phyloP scores from a whole-genome alignment of 1,140 invertebrate species.

The Trypoxylus dichotomus region DNA sequence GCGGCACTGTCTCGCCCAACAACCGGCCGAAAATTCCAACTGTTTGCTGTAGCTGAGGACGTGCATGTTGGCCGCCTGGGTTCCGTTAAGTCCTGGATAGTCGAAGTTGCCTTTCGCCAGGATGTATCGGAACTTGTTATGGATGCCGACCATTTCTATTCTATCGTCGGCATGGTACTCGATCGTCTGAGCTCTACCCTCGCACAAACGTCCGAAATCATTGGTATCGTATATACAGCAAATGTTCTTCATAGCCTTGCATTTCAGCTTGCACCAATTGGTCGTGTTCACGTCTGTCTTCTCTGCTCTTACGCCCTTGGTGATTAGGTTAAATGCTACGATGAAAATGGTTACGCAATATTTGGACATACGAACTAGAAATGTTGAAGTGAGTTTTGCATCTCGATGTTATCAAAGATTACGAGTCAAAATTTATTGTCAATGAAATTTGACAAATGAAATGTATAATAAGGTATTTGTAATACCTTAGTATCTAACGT shows the following conservation, averaged over 20 bases:
- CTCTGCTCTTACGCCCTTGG: too few species aligned
- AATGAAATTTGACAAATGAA: too few species aligned
- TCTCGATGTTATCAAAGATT: too few species aligned
- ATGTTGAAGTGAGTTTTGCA: too few species aligned
- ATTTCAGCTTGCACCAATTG: background rate
- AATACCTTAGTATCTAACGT: too few species aligned
- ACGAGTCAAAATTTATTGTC: too few species aligned
- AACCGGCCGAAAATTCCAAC: background rate
- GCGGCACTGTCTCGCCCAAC: conserved; percentile 10
- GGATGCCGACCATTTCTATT: background rate
- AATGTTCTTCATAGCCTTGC: background rate
- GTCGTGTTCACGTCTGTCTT: background rate
- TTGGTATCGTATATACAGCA: background rate
- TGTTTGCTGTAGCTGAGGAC: conserved; percentile 6
- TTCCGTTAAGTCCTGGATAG: background rate
- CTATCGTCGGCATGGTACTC: background rate
- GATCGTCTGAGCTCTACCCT: background rate
- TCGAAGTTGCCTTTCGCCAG: background rate
- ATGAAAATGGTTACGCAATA: too few species aligned
- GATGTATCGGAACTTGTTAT: background rate
- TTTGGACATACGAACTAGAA: too few species aligned
- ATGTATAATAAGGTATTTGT: too few species aligned
- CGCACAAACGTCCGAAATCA: background rate
- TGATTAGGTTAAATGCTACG: too few species aligned
- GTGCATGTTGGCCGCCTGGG: background rate